Base-by-base conservation (phyloP, 1,140 invertebrate species). In the Drosophila teissieri region DNA sequence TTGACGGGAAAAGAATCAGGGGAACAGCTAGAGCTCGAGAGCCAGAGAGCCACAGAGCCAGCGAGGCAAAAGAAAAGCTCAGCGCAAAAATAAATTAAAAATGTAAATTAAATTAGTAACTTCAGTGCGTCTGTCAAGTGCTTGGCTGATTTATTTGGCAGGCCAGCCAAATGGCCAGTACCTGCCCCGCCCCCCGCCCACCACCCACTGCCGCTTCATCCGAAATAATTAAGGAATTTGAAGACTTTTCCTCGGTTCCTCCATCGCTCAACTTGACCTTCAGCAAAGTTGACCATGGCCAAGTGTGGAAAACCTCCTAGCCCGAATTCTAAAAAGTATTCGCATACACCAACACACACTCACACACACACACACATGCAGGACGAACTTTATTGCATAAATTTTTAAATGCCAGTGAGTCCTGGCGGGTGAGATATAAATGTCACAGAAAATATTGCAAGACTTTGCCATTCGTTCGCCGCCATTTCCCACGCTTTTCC, bases 61-160 rank as follows among this genome's bases (percentile, higher is more conserved):
- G 42, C 8, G 42, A 19, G 48, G 27, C 48, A 15, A 40, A 63
- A 49, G 48, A 52, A 44, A 60, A 58, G 58, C 73, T 53, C 39
- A 67, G 70, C 73, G 70, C 52, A 78, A 70, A 89, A 89, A 89
- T 84, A 84, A 89, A 89, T 89, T 89, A 89, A 89, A 89, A 89
- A 89, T 89, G 84, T 90, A 89, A 89, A 89, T 89, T 89, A 89
- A 89, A 89, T 89, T 89, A 89, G 84, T 80, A 89, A 89, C 84
- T 89, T 88, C 80, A 90, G 85, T 89, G 84, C 85, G 84, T 89
- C 84, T 89, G 84, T 89, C 84, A 89, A 89, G 84, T 84, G 80
- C 82, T 76, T 24, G 79, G 84, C 85, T 89, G 84, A 89, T 89
- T 89, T 89, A 89, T 89, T 90, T 89, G 84, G 79, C 67, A 89